phyloP scores from a whole-genome alignment of 1,140 invertebrate species.

The Agrypnia vestita region DNA sequence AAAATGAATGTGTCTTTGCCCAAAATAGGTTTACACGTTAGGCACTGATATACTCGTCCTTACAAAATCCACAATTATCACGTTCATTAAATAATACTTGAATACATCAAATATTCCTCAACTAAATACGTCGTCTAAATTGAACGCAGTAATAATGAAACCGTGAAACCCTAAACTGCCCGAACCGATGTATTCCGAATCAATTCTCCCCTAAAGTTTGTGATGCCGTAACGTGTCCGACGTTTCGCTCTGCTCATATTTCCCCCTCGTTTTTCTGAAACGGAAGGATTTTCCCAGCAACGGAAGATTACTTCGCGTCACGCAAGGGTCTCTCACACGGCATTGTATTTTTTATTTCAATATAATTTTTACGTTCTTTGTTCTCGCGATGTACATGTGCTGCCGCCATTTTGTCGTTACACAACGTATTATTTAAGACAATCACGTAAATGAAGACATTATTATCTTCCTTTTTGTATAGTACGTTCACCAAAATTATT shows the following conservation, averaged over 20 bases:
- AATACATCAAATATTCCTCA: no score
- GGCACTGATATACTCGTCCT: no score
- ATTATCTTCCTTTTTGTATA: neutral
- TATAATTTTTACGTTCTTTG: slow-evolving; percentile 18
- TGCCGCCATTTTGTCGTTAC: slow-evolving; percentile 10
- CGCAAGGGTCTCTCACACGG: slow-evolving; percentile 1
- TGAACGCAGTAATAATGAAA: no score
- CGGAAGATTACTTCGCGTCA: slow-evolving; percentile 14
- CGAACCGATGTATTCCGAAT: neutral
- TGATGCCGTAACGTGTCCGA: neutral
- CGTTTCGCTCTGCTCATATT: neutral
- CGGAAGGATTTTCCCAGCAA: slow-evolving; percentile 1
- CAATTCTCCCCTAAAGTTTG: neutral
- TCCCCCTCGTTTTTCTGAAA: neutral
- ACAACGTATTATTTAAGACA: slow-evolving; percentile 1
- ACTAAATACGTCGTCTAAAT: no score
- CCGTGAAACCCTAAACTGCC: no score
- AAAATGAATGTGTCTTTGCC: no score
- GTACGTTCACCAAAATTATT: no score
- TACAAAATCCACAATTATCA: no score
- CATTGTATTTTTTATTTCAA: slow-evolving; percentile 30
- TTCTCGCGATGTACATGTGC: slow-evolving; percentile 34
- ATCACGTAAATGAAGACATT: slow-evolving; percentile 15
- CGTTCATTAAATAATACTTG: no score
- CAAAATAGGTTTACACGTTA: no score